Evolutionary conservation across 2,888 invertebrate genomes (phyloP), one percentile per base, ranked within the genome.

Genomic region (Caenorhabditis sp.): DNA sequence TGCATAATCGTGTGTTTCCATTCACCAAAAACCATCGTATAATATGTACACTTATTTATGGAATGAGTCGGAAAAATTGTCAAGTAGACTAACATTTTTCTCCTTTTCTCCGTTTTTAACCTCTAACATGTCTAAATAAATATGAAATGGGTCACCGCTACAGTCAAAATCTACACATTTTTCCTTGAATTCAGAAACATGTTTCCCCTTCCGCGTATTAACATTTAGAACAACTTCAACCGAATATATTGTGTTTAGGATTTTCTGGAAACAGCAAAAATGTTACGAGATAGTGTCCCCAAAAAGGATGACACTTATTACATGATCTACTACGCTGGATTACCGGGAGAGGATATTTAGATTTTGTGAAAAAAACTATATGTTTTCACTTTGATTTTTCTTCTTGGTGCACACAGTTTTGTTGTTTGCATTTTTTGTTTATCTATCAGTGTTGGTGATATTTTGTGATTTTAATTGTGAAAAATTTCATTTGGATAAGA

Each of bases 81-180:
- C 44, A 18, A 24, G 35, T 61, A 40, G n/a, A 37, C 61, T 74
- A 74, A 74, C 60, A 65, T 55, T 67, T 65, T 67, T 13, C 8
- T 26, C 11, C 35, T 65, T 67, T 13, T n/a, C 26, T 26, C 35
- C 20, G n/a, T 53, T 20, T 22, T 60, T 68, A 56, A 37, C 77
- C 60, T 69, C 77, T 77, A 69, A 77, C 77, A 77, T 69, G 77
- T 77, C 69, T 62, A 37, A 69, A 77, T 77, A 64, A 77, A 77
- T 64, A 47, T 69, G 22, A 77, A 77, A 77, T 69, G 68, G 68
- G 77, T 69, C 50, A 64, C 37, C 4, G 13, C 28, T 32, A 51
- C 44, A 6, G 11, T 61, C 40, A 9, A 32, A 32, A n/a, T n/a
- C n/a, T n/a, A n/a, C n/a, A 40, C 40, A 40, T 5, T 40, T 40